These are phyloP conservation scores for Pogonognathellus flavescens DNA, from an alignment of 1,140 invertebrate genomes.

Conservation along the genomic window DNA sequence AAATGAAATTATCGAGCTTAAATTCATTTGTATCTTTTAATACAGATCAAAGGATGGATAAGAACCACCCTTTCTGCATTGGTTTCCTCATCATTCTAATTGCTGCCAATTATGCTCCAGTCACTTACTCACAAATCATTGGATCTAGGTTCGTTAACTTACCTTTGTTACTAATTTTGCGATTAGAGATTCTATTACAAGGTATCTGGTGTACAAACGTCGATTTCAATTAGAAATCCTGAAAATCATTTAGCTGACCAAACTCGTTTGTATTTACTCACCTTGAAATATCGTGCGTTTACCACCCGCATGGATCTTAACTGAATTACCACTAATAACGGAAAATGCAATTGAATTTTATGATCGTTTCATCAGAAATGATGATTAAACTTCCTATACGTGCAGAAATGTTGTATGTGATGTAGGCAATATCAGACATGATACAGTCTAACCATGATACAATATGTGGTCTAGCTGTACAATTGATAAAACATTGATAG, in stretches of 20 bases:
- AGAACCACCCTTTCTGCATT: not conserved
- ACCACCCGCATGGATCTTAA: not conserved
- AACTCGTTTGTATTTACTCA: constrained; percentile 13
- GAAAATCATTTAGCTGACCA: not conserved
- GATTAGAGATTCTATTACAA: not conserved
- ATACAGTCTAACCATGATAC: too few species aligned
- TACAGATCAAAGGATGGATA: constrained; percentile 38
- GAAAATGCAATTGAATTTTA: not conserved
- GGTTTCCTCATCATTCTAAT: constrained; percentile 25
- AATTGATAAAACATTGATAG: too few species aligned
- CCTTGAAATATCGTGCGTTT: not conserved
- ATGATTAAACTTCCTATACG: too few species aligned
- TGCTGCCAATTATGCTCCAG: constrained; percentile 41
- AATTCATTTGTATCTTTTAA: not conserved
- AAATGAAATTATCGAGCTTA: constrained; percentile 6
- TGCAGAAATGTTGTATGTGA: not conserved
- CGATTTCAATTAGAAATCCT: constrained; percentile 21
- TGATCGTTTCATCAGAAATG: not conserved
- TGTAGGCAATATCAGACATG: not conserved
- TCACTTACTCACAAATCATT: constrained; percentile 54
- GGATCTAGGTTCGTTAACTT: constrained; percentile 55
- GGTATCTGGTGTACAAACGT: not conserved
- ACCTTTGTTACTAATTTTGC: not conserved
- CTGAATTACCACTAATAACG: not conserved
- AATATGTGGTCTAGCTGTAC: too few species aligned